Percentiles rank a stretch among this genome's conserved stretches.
These are phyloP conservation scores for Sciurus carolinensis DNA, from an alignment of 2,797 vertebrate species.

Conservation along the genomic window DNA sequence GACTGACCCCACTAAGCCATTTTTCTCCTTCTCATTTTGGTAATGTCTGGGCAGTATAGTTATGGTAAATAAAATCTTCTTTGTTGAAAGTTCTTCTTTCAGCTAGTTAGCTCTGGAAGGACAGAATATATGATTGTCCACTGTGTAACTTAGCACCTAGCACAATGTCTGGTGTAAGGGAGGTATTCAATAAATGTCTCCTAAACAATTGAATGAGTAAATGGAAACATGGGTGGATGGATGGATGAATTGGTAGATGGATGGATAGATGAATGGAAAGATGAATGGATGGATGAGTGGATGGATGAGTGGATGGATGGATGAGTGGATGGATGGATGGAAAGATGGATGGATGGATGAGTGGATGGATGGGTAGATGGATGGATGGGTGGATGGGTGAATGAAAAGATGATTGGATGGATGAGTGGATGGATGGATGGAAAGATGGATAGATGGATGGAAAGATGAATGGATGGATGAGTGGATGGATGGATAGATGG, in stretches of 20 bases:
- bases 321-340: neutral
- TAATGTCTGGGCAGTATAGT: neutral
- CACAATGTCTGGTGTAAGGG: neutral
- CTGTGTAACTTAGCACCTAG: neutral
- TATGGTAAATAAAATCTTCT: constrained; percentile 17
- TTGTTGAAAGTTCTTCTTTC: constrained; percentile 29
- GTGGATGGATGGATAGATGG: neutral
- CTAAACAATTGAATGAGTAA: neutral
- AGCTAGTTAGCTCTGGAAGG: constrained; percentile 22
- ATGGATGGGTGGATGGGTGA: neutral
- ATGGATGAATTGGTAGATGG: neutral
- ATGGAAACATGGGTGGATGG: neutral
- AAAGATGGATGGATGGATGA: neutral
- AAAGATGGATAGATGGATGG: neutral
- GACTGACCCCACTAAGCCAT: neutral
- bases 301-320: neutral
- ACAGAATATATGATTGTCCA: neutral
- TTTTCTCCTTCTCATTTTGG: constrained; percentile 30
- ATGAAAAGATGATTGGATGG: neutral
- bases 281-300: neutral
- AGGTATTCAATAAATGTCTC: neutral
- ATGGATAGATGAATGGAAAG: neutral
- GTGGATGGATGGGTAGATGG: neutral
- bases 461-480: neutral
- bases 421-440: neutral